Base-by-base conservation (phyloP, 1,140 invertebrate genomes). In the Achroia grisella region DNA sequence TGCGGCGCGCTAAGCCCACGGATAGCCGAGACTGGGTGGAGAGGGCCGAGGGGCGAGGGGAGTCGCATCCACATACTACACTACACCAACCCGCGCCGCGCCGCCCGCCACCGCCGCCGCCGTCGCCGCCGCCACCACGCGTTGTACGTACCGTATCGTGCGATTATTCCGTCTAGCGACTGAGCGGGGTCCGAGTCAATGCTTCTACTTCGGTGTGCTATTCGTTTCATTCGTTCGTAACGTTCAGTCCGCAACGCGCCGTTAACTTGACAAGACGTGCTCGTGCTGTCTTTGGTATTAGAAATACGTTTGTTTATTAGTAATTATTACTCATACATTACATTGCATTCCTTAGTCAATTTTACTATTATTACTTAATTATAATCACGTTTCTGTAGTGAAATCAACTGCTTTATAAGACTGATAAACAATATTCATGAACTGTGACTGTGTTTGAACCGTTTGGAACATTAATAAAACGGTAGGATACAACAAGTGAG, bases 81-180 rank as follows among this genome's bases (percentile, higher is more conserved):
- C 42, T 44, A 56, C 42, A 40, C 32, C 41, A 46, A 35, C 40
- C 31, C 23, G 58, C 17, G 51, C 28, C 40, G 52, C 36, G 52
- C 39, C 56, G 53, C 31, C 55, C n/a, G n/a, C n/a, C n/a, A n/a
- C 41, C 34, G 56, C 52, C 34, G 47, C 27, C 50, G 46, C 48
- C 39, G 56, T 52, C 44, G 48, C 52, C 48, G 44, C 44, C 51
- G 54, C 61, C 17, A 46, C 53, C 44, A 42, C 53, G 56, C 56
- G 57, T 56, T 63, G 62, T 67, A 70, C 65, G 61, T 68, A 66
- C 60, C 54, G 52, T 42, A 58, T 57, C 64, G 67, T 71, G 75
- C 74, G 73, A 74, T 82, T 78, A 74, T 78, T 78, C 72, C 67
- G 75, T 78, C 75, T 79, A 78, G 75, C 62, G 63, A 43, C 39